Base-by-base conservation (phyloP, 2,888 invertebrate species). In the Napeogenes sylphis region DNA sequence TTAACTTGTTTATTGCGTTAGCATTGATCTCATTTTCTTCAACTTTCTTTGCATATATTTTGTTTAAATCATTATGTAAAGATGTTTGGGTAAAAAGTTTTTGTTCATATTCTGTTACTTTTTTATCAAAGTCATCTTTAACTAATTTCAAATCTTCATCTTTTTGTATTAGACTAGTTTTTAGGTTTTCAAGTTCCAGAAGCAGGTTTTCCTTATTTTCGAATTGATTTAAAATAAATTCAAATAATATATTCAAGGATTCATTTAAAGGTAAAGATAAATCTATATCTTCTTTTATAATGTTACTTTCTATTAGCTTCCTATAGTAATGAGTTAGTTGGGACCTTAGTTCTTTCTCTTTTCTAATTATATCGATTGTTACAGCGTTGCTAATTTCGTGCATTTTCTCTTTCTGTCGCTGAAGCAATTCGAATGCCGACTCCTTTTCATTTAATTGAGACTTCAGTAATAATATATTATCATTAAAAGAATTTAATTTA, bases 371-470 rank as follows among this genome's bases (percentile, higher is more conserved):
- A 62, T 89, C 85, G 58, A 85, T 66, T 5, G 87, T 88, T 1
- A 90, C 84, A 30, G 84, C 83, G 47, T 78, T 81, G 69, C 74
- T 83, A 61, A 90, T 86, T 75, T 89, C 85, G 13, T 81, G 74
- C 8, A 85, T 74, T 68, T 67, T 83, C 51, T 83, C 82, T 64
- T 86, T 89, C 70, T 87, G 79, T 21, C 68, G 69, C 65, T 78
- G 76, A 3, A 90, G 71, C 21, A 83, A 71, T 66, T 76, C 76
- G 35, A 74, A 84, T 67, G 89, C 85, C 46, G 78, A 79, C 72
- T 85, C 82, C 72, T 81, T 84, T 12, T 78, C 75, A 53, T 68
- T 70, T 5, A 89, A 68, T 64, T 83, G 76, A n/a, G 55, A 59
- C 68, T 81, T 86, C 54, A 83, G 68, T 58, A 78, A 70, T 6